These are phyloP conservation scores for Zaprionus taronus DNA, from an alignment of 1,140 invertebrate genomes.

Conservation along the genomic window DNA sequence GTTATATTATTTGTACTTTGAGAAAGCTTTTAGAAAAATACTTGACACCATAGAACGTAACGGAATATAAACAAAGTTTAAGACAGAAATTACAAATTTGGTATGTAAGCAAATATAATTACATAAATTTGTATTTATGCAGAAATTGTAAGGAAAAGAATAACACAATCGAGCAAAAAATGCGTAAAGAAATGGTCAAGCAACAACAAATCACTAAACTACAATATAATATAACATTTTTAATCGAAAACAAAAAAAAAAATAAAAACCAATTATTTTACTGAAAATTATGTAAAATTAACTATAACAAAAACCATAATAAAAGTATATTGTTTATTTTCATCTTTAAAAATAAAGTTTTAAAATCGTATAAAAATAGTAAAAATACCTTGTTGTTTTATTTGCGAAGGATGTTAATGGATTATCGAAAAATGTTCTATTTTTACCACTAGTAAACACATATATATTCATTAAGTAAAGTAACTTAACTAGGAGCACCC, in stretches of 20 bases:
- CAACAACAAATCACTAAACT: slow-evolving; percentile 75
- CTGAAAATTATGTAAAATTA: slow-evolving; percentile 85
- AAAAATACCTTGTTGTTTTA: slow-evolving; percentile 39
- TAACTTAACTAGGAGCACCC: no score
- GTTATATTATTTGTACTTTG: slow-evolving; percentile 60
- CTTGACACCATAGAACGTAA: slow-evolving; percentile 44
- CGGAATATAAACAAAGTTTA: slow-evolving; percentile 58
- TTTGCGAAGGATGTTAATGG: not conserved
- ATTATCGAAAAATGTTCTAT: not conserved
- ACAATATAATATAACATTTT: slow-evolving; percentile 84
- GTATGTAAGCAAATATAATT: slow-evolving; percentile 81
- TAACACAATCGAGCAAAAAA: slow-evolving; percentile 60
- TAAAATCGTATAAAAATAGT: slow-evolving; percentile 85
- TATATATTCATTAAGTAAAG: no score
- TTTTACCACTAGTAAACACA: no score
- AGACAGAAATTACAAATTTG: slow-evolving; percentile 77
- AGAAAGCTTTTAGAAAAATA: slow-evolving; percentile 60
- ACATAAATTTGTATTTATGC: slow-evolving; percentile 82
- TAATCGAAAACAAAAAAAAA: slow-evolving; percentile 77
- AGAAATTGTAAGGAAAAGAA: slow-evolving; percentile 59
- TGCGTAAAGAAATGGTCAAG: slow-evolving; percentile 67
- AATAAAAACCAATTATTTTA: slow-evolving; percentile 82
- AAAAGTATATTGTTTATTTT: slow-evolving; percentile 85
- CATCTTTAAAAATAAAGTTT: slow-evolving; percentile 85
- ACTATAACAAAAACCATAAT: slow-evolving; percentile 77